Evolutionary conservation across 2,113 vertebrate genomes (phyloP).

Genomic region (Fregetta grallaria): DNA sequence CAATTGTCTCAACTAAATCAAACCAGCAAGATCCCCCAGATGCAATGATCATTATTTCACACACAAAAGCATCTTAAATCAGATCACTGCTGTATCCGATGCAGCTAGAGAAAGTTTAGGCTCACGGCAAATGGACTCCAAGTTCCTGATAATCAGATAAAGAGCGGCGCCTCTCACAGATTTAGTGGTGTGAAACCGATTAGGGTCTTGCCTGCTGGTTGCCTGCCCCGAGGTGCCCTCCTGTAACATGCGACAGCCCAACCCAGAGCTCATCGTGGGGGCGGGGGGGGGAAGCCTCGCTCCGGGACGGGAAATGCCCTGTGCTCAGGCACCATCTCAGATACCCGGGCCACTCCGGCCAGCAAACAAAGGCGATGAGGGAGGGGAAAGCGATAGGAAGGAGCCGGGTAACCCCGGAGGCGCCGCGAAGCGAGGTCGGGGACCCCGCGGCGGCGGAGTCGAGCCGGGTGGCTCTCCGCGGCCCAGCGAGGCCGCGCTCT

Average conservation of each 20-base stretch:
- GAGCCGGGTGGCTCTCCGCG: not conserved
- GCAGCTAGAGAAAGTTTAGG: not conserved
- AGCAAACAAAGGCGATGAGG: constrained; percentile 68
- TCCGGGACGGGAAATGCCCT: not conserved
- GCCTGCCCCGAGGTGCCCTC: not conserved
- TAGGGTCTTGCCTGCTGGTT: not conserved
- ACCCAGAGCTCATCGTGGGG: rapidly evolving
- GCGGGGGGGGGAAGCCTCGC: not conserved
- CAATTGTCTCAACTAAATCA: not conserved
- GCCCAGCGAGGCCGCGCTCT: not conserved
- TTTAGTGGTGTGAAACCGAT: not conserved
- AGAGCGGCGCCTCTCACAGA: not conserved
- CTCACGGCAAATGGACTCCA: not conserved
- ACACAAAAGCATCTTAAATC: not conserved
- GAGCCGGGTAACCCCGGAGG: not conserved
- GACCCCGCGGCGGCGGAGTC: not conserved
- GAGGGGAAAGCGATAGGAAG: not conserved
- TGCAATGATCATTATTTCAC: not conserved
- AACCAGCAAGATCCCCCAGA: not conserved
- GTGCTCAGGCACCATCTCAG: not conserved
- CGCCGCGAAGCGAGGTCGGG: not conserved
- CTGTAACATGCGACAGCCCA: not conserved
- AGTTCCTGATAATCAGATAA: not conserved
- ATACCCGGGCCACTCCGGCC: not conserved
- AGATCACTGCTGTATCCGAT: not conserved